Evolutionary conservation across 2,113 vertebrate species (phyloP), one percentile per base, ranked within the genome.

Genomic region (Calidris pygmaea): DNA sequence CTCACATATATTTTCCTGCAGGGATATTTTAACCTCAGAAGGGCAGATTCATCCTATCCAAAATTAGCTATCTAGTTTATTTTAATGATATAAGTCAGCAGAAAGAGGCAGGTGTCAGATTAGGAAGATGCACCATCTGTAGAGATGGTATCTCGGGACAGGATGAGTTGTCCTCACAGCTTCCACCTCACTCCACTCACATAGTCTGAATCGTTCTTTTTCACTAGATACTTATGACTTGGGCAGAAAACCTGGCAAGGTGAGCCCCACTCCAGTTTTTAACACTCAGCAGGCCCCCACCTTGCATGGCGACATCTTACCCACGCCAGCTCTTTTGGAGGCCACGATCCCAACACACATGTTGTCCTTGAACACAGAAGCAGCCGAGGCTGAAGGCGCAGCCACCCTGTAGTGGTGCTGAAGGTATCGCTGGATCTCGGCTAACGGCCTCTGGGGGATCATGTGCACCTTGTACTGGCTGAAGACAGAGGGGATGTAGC

Each of bases 401-500:
- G 98, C 39, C 1, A 98, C 98, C n/a, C 47, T 97, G 88, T 98
- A 99, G 93, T 99, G 99, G 10, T 26, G 91, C 30, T 95, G 94
- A 60, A 99, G 98, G 93, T 99, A 99, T 1, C 1, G 59, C 95
- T 98, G 98, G 81, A 99, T 97, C 53, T 94, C 96, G 3, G 45
- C 21, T 1, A 97, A 56, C 1, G 97, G 68, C 22, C 97, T 97
- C 90, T 98, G 98, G 12, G 99, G 99, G 35, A 98, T 97, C 97
- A 99, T 93, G 74, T 98, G 99, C 90, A 99, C 97, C 72, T 98
- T 98, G 97, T 98, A 98, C 77, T 98, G 98, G 97, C 99, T 99
- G 97, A 99, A 99, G 90, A 97, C 98, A 14, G 99, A 99, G 8
- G 99, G 99, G 66, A 99, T 96, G 95, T 99, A 99, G 79, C 98